Evolutionary conservation across 2,113 vertebrate species (phyloP), one percentile per base, ranked within the genome.

Genomic region (Seriola dumerili): DNA sequence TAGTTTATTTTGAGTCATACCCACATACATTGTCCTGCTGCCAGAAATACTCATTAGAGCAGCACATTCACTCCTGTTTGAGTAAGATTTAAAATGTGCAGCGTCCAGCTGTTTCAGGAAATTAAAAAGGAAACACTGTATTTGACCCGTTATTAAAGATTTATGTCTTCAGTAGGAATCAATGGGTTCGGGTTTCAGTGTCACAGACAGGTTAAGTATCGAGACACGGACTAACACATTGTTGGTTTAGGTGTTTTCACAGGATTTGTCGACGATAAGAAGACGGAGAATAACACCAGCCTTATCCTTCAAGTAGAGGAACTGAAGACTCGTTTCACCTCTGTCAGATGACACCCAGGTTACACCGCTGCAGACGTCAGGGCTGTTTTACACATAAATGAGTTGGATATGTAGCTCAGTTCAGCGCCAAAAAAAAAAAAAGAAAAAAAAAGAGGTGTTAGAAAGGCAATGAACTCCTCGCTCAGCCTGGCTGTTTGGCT

Each of bases 401-500:
- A 3, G 12, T 4, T 23, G 29, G 12, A 58, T 12, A 16, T 25
- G 34, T 2, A 4, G 8, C 36, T 72, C 52, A 52, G 52, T 25
- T 58, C 17, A 42, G 52, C 52, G 12, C 38, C 12, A 52, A 52
- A 21, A 21, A 48, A 48, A 16, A 25, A 25, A 25, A 25, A 25
- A 25, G 8, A 46, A 14, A 2, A 32, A 29, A 5, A 52, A 58
- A 63, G 4, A 21, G 6, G 21, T 32, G 61, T 25, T 9, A 38
- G 23, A 34, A 57, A 76, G 23, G 63, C 34, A 74, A 82, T 71
- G 54, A 86, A 71, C 38, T 78, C 72, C 7, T 80, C 25, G 16
- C 7, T 42, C 62, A 57, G 59, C 52, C 62, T 8, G 50, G 52
- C 4, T 62, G 38, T 36, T 40, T 8, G 59, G 58, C 34, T 62